Conservation (phyloP, 2,888 invertebrate genomes). For the Sesia bembeciformis region DNA sequence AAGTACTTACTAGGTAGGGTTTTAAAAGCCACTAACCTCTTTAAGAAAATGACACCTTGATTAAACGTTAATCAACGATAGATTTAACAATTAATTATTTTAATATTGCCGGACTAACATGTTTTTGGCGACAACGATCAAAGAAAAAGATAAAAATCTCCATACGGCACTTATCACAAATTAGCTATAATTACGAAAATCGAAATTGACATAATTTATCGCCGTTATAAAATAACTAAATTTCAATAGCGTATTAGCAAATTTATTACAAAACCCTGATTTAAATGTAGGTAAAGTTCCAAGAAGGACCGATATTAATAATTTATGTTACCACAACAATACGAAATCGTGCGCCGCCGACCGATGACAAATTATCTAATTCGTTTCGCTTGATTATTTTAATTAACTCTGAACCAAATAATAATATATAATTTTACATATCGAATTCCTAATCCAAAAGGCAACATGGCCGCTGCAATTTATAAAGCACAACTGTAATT, state of each 20-base stretch:
- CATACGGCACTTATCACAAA: constrained; percentile 1
- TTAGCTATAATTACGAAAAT: constrained; percentile 1
- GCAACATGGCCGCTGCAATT: background rate
- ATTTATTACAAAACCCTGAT: constrained; percentile 31
- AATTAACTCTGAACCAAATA: constrained; percentile 41
- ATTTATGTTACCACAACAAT: constrained; percentile 46
- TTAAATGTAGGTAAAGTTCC: constrained; percentile 25
- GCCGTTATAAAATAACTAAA: background rate
- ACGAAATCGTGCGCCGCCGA: constrained; percentile 22
- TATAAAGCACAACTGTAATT: background rate
- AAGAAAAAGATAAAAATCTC: background rate
- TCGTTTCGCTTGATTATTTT: constrained; percentile 53
- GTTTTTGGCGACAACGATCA: background rate
- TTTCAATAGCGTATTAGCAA: constrained; percentile 15
- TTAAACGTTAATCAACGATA: background rate
- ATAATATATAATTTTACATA: constrained; percentile 10
- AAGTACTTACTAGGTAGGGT: too few species aligned
- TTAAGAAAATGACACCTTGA: too few species aligned
- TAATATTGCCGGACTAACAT: background rate
- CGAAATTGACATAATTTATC: background rate
- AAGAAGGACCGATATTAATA: constrained; percentile 40
- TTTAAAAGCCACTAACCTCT: too few species aligned
- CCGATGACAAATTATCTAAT: constrained; percentile 66
- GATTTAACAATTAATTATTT: background rate
- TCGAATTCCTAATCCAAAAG: constrained; percentile 3